Evolutionary conservation across 2,888 invertebrate genomes (phyloP), one percentile per base, ranked within the genome.

Genomic region (Cylloceria caligata): DNA sequence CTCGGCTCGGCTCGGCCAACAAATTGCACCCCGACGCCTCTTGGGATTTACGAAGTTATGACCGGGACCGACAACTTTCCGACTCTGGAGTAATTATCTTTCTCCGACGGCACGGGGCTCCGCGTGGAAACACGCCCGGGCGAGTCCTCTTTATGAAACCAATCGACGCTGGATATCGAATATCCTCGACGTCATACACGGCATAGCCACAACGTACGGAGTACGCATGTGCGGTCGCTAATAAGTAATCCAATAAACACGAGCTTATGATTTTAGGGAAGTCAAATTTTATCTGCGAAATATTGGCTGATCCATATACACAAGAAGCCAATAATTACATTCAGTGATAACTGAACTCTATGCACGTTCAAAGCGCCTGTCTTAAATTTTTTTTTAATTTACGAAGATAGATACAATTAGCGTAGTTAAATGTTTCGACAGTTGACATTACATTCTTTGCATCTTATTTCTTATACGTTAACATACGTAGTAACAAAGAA

Each of bases 1-100:
- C 30, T 34, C 55, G 71, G 60, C 49, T 77, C 81, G 83, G 85
- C 69, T 68, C 49, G 73, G 81, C 87, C 88, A 88, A 91, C 91
- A 91, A 91, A 91, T 91, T 90, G 91, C 90, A 88, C 85, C 83
- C 84, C 84, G 83, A 65, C 69, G 65, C 77, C 90, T 88, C 87
- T 69, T 65, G 90, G 91, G 91, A 88, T 85, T 87, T 80, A 79
- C 89, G 86, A 90, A 91, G 91, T 91, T 91, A 91, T 91, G 91
- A 91, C 91, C 89, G 86, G 87, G 86, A 85, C 88, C 88, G 87
- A 88, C 88, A 90, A 90, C 90, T 90, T 89, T 88, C 88, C 88
- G 90, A 89, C 90, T 90, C 87, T 86, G 86, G 76, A 84, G 89
- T 91, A 91, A 91, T 91, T 91, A 91, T 90, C 91, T 90, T 88